These are phyloP conservation scores for Orussus abietinus DNA, from an alignment of 1,140 invertebrate species.

Conservation along the genomic window DNA sequence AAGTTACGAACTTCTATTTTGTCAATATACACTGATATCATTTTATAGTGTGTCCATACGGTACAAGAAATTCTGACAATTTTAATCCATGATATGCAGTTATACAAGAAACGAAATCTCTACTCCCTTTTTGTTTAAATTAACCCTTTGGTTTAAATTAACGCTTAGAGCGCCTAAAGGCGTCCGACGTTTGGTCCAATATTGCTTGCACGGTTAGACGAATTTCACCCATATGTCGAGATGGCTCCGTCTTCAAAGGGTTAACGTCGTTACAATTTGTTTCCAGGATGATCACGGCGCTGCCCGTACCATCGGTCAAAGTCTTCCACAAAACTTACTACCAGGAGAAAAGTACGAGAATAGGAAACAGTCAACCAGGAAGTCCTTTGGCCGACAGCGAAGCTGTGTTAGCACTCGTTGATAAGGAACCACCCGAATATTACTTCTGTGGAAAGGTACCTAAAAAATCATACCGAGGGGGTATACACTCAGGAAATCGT, in stretches of 20 bases:
- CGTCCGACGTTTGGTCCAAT: too few species aligned
- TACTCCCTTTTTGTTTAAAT: too few species aligned
- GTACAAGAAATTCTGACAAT: too few species aligned
- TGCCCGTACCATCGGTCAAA: conserved; percentile 49
- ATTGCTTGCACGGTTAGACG: too few species aligned
- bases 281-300: conserved; percentile 48
- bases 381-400: conserved; percentile 46
- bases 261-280: conserved; percentile 1
- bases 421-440: conserved; percentile 58
- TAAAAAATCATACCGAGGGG: conserved; percentile 8
- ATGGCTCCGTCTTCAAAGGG: too few species aligned
- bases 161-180: background rate
- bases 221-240: too few species aligned
- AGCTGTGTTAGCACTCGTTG: conserved; percentile 36
- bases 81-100: too few species aligned
- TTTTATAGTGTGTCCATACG: too few species aligned
- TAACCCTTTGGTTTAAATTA: background rate
- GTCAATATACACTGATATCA: too few species aligned
- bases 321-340: conserved; percentile 51
- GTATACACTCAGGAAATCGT: too few species aligned
- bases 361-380: conserved; percentile 44
- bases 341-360: conserved; percentile 42
- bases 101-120: too few species aligned
- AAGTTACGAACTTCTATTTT: too few species aligned
- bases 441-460: conserved; percentile 71